A percentile compares a stretch with the other conserved stretches of the same genome.
phyloP scores from a whole-genome alignment of 2,797 vertebrate genomes.

The Centroberyx gerrardi region DNA sequence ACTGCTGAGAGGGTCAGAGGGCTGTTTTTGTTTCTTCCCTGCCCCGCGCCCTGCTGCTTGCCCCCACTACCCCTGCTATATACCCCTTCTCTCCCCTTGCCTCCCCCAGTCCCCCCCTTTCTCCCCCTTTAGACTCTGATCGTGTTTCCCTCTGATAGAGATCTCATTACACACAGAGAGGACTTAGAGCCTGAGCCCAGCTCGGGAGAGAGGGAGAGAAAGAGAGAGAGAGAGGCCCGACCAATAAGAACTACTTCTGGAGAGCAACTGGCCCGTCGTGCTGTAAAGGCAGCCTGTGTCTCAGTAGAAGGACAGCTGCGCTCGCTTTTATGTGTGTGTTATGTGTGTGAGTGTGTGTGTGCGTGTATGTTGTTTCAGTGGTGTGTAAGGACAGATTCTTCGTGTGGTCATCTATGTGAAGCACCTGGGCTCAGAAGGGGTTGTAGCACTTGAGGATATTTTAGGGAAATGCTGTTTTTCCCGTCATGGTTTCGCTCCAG shows the following conservation, averaged over 20 bases:
- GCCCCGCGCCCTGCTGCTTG: slow-evolving; percentile 51
- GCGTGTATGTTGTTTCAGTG: slow-evolving; percentile 78
- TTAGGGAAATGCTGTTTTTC: slow-evolving; percentile 68
- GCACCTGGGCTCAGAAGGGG: slow-evolving; percentile 74
- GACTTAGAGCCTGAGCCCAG: slow-evolving; percentile 80
- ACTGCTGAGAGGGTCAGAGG: slow-evolving; percentile 71
- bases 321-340: slow-evolving; percentile 67
- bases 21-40: slow-evolving; percentile 68
- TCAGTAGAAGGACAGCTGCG: slow-evolving; percentile 79
- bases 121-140: slow-evolving; percentile 73
- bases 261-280: slow-evolving; percentile 78
- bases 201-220: slow-evolving; percentile 65
- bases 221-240: slow-evolving; percentile 41
- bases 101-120: slow-evolving; percentile 18
- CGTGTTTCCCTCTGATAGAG: slow-evolving; percentile 84
- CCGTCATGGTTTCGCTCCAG: slow-evolving; percentile 67
- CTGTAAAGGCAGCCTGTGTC: slow-evolving; percentile 78
- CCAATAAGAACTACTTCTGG: slow-evolving; percentile 74
- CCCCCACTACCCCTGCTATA: slow-evolving; percentile 53
- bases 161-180: slow-evolving; percentile 85
- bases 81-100: slow-evolving; percentile 62
- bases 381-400: slow-evolving; percentile 66
- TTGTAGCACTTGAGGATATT: slow-evolving; percentile 62
- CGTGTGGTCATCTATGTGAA: slow-evolving; percentile 70
- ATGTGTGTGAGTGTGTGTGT: slow-evolving; percentile 48